Evolutionary conservation across 2,113 vertebrate genomes (phyloP).

Genomic region (Pteropus alecto): DNA sequence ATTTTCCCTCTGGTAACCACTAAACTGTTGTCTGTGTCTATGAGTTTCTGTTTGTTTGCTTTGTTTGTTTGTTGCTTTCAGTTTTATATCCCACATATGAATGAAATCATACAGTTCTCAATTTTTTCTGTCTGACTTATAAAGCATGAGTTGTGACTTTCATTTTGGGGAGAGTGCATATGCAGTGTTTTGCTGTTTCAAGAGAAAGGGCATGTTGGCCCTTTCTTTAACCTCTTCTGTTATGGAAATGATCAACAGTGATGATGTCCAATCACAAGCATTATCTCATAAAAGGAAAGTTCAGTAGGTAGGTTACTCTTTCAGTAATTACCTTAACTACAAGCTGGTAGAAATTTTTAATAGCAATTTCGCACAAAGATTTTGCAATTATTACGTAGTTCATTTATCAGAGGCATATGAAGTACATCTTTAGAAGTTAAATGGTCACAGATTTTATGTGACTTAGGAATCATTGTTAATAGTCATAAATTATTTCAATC

Average conservation of each 20-base stretch:
- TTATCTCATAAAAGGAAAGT: background rate
- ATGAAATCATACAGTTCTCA: too few species aligned
- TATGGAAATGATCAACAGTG: background rate
- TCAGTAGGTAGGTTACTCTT: background rate
- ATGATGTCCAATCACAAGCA: background rate
- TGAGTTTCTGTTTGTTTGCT: too few species aligned
- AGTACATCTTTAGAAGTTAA: background rate
- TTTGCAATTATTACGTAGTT: background rate
- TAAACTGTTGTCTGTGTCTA: too few species aligned
- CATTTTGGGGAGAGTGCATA: background rate
- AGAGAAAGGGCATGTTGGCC: background rate
- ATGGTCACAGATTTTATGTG: background rate
- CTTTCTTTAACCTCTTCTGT: background rate
- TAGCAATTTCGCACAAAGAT: background rate
- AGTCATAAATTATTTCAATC: background rate
- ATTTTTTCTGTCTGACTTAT: too few species aligned
- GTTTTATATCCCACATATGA: too few species aligned
- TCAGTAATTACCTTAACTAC: background rate
- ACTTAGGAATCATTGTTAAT: background rate
- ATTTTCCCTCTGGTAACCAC: too few species aligned
- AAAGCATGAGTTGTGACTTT: background rate
- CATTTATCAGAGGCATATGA: background rate
- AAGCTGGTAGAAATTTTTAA: conserved; percentile 2
- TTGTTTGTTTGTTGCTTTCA: too few species aligned
- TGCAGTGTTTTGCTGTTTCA: background rate